Percentiles rank a stretch among this genome's conserved stretches.
Evolutionary conservation across 2,888 invertebrate species (phyloP).

Genomic region (Elysia crispata): DNA sequence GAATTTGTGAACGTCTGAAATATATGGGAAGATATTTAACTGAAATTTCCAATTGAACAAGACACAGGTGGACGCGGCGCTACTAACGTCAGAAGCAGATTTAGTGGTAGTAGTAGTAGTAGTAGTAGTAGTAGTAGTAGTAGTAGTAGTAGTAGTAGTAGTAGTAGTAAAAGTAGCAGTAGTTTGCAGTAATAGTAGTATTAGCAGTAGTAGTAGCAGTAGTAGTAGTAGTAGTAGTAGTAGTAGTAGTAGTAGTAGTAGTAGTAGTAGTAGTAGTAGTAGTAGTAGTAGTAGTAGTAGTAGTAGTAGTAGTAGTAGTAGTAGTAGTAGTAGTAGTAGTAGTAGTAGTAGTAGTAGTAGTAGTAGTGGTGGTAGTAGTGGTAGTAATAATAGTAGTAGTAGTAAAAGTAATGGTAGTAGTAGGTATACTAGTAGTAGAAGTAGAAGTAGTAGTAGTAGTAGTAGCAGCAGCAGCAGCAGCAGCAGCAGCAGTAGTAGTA

Average conservation of each 20-base stretch:
- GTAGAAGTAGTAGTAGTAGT: background rate
- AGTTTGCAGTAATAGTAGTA: too few species aligned
- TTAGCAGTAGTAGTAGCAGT: too few species aligned
- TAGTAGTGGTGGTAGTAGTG: constrained; percentile 48
- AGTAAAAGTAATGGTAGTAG: too few species aligned
- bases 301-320: constrained; percentile 48
- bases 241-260: constrained; percentile 50
- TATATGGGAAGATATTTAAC: too few species aligned
- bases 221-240: constrained; percentile 39
- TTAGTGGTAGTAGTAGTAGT: constrained; percentile 39
- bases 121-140: constrained; percentile 49
- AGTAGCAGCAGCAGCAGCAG: constrained; percentile 27
- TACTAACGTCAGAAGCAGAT: background rate
- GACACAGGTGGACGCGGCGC: too few species aligned
- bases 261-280: constrained; percentile 49
- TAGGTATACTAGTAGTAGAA: too few species aligned
- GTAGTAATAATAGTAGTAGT: constrained; percentile 32
- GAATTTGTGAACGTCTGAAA: too few species aligned
- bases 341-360: constrained; percentile 47
- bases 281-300: constrained; percentile 47
- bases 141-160: constrained; percentile 49
- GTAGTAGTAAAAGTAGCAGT: constrained; percentile 24
- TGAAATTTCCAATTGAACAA: too few species aligned
- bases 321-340: constrained; percentile 47
- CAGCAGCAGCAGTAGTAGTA: too few species aligned